phyloP scores from a whole-genome alignment of 2,888 invertebrate species.

The Gortyna flavago region DNA sequence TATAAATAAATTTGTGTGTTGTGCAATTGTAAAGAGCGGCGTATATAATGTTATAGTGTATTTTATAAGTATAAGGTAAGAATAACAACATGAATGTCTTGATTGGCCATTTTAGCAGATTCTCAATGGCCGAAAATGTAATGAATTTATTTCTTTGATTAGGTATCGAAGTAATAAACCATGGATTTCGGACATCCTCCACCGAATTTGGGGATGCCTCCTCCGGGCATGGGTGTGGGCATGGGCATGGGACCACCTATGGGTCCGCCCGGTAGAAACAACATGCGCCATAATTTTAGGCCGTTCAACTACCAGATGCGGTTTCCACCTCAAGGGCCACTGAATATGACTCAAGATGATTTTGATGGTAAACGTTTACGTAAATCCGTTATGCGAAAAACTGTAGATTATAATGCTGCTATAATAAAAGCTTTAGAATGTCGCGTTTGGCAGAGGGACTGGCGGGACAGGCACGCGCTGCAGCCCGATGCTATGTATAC shows the following conservation, averaged over 20 bases:
- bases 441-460: constrained; percentile 98
- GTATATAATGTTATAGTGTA: constrained; percentile 84
- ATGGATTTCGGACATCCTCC: constrained; percentile 89
- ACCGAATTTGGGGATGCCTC: constrained; percentile 86
- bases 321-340: constrained; percentile 88
- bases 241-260: constrained; percentile 79
- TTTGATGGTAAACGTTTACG: constrained; percentile 98
- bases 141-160: constrained; percentile 83
- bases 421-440: constrained; percentile 97
- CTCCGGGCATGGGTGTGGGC: constrained; percentile 83
- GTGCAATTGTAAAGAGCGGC: constrained; percentile 74
- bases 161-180: constrained; percentile 85
- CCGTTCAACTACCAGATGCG: constrained; percentile 88
- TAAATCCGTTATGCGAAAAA: constrained; percentile 99
- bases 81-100: constrained; percentile 52
- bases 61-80: constrained; percentile 82
- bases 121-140: constrained; percentile 71
- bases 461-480: constrained; percentile 95
- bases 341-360: constrained; percentile 95
- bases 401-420: constrained; percentile 99
- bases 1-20: constrained; percentile 70
- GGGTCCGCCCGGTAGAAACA: constrained; percentile 84
- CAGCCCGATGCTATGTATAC: constrained; percentile 99
- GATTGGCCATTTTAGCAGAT: constrained; percentile 65
- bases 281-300: constrained; percentile 88